phyloP scores from a whole-genome alignment of 2,113 vertebrate species.

The Delphinapterus leucas region DNA sequence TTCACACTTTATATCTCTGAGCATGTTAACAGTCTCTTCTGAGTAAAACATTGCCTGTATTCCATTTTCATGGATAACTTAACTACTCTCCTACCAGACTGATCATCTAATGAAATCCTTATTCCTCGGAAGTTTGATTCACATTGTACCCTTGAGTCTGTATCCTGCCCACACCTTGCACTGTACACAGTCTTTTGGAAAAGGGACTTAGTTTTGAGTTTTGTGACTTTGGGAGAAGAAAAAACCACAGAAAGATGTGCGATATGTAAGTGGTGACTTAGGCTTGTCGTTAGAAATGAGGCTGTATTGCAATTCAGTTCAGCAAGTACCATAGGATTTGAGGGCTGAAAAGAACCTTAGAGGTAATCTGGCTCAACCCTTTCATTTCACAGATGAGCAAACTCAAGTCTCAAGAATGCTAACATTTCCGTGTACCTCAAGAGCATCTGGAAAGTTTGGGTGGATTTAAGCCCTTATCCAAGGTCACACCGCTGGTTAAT shows the following conservation, averaged over 20 bases:
- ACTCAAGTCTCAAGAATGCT: not conserved
- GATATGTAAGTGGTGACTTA: not conserved
- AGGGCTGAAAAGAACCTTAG: not conserved
- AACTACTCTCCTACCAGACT: not conserved
- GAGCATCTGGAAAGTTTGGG: not conserved
- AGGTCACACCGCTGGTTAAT: not conserved
- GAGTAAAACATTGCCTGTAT: not conserved
- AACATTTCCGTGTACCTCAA: not conserved
- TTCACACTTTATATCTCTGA: not conserved
- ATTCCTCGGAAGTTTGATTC: not conserved
- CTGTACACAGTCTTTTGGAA: not conserved
- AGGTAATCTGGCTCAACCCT: not conserved
- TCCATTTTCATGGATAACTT: conserved; percentile 42
- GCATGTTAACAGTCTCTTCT: not conserved
- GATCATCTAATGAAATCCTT: not conserved
- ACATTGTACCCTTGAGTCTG: not conserved
- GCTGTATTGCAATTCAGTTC: not conserved
- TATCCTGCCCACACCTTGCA: not conserved
- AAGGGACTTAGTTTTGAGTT: not conserved
- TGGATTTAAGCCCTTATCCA: not conserved
- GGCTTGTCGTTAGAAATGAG: not conserved
- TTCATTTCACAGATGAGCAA: conserved; percentile 22
- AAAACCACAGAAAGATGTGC: not conserved
- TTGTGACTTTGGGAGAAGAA: not conserved
- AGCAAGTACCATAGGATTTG: not conserved